phyloP scores from a whole-genome alignment of 1,140 invertebrate genomes.

The Metaphire vulgaris region DNA sequence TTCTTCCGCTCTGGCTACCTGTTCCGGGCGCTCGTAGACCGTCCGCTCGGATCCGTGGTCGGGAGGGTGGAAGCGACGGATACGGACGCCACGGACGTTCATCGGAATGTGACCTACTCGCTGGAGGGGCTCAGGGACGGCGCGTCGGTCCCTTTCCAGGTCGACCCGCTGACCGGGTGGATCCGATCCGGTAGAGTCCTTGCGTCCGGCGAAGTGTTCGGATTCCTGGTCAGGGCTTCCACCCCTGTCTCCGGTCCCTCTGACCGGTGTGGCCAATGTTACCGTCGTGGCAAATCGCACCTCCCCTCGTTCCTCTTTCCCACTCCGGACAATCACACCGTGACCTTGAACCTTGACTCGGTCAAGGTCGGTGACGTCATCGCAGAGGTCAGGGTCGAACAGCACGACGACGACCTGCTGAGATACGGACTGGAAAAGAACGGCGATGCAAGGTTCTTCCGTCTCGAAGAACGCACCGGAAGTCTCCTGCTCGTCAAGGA shows the following conservation, averaged over 20 bases:
- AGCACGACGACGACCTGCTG: neutral
- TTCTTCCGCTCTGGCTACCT: too few species aligned
- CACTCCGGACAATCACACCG: constrained; percentile 8
- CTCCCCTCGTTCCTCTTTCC: constrained; percentile 40
- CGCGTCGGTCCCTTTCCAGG: constrained; percentile 13
- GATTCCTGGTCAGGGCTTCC: constrained; percentile 16
- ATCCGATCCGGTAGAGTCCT: constrained; percentile 14
- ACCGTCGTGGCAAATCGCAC: constrained; percentile 44
- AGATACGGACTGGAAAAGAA: neutral
- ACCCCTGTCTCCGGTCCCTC: constrained; percentile 1
- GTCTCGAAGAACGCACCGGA: neutral
- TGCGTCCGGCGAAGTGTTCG: constrained; percentile 19
- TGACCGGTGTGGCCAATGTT: constrained; percentile 30
- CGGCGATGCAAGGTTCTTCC: neutral
- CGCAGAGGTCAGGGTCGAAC: neutral
- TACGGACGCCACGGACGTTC: neutral
- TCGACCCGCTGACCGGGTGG: constrained; percentile 25
- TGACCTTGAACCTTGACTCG: neutral
- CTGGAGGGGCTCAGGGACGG: neutral
- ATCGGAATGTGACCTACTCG: neutral
- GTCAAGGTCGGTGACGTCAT: constrained; percentile 1
- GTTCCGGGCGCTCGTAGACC: neutral
- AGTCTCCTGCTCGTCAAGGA: neutral
- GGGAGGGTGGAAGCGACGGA: neutral
- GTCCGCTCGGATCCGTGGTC: neutral